phyloP scores from a whole-genome alignment of 2,888 invertebrate species.

The Dichetophora obliterata region DNA sequence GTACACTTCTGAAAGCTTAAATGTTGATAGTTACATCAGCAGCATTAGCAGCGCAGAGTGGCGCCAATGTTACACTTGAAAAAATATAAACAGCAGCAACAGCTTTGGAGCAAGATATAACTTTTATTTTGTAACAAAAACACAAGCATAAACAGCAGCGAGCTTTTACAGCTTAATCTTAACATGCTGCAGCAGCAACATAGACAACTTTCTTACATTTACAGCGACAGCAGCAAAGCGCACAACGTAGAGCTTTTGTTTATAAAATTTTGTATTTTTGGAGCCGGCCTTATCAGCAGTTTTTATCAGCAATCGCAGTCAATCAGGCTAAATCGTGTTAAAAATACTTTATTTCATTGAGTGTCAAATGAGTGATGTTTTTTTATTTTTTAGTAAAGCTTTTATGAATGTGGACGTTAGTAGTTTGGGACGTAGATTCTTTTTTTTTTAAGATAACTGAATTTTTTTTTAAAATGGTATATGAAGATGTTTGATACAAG shows the following conservation, averaged over 20 bases:
- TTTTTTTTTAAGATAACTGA: neutral
- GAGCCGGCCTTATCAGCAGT: neutral
- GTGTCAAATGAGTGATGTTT: too few species aligned
- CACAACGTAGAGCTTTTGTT: neutral
- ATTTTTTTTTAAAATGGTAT: neutral
- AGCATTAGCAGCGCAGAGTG: constrained; percentile 13
- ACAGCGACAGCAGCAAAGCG: constrained; percentile 1
- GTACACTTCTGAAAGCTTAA: neutral
- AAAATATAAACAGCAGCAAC: neutral
- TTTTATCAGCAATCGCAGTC: constrained; percentile 53
- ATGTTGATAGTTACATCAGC: constrained; percentile 19
- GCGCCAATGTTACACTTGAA: neutral
- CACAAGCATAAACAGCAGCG: neutral
- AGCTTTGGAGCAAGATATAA: neutral
- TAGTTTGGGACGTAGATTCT: neutral
- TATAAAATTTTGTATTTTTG: neutral
- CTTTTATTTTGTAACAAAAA: neutral
- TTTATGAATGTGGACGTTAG: neutral
- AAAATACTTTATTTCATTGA: neutral
- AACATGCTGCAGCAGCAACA: constrained; percentile 29
- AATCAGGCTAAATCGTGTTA: constrained; percentile 51
- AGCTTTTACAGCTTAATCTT: neutral
- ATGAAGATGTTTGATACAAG: neutral
- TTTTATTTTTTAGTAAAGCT: too few species aligned
- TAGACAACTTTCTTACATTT: constrained; percentile 18